phyloP scores from a whole-genome alignment of 2,888 invertebrate species.

The Synanthedon formicaeformis region DNA sequence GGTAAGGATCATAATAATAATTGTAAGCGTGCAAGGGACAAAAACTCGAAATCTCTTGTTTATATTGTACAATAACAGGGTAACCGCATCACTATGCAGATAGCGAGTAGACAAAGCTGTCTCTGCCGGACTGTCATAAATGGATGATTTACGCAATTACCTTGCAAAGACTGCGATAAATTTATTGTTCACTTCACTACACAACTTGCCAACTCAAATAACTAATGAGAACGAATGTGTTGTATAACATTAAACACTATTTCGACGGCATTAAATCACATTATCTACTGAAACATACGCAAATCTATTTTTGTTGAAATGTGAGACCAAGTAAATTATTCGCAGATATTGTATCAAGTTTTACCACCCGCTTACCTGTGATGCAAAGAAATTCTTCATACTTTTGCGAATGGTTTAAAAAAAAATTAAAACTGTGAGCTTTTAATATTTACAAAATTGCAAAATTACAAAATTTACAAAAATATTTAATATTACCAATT shows the following conservation, averaged over 20 bases:
- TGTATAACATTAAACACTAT: neutral
- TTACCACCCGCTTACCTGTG: slow-evolving; percentile 63
- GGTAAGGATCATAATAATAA: neutral
- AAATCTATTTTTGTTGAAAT: neutral
- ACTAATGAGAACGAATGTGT: neutral
- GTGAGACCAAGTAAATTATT: slow-evolving; percentile 36
- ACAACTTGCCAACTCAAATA: slow-evolving; percentile 3
- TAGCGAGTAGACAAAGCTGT: slow-evolving; percentile 47
- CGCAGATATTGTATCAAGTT: slow-evolving; percentile 55
- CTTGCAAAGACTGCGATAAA: slow-evolving; percentile 62
- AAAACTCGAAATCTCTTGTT: slow-evolving; percentile 36
- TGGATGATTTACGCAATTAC: slow-evolving; percentile 67
- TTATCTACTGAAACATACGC: neutral
- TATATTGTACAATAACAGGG: slow-evolving; percentile 21
- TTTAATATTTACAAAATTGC: too few species aligned
- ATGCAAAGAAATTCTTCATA: slow-evolving; percentile 40
- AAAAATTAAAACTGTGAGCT: neutral
- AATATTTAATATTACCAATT: too few species aligned
- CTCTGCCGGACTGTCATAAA: slow-evolving; percentile 60
- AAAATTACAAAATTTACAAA: too few species aligned
- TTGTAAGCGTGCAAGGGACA: slow-evolving; percentile 11
- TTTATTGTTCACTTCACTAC: slow-evolving; percentile 54
- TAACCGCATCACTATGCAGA: slow-evolving; percentile 24
- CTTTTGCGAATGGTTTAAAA: slow-evolving; percentile 22
- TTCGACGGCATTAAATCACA: neutral